A percentile compares a stretch with the other conserved stretches of the same genome.
phyloP scores from a whole-genome alignment of 1,140 invertebrate species.

The Drosophila persimilis region DNA sequence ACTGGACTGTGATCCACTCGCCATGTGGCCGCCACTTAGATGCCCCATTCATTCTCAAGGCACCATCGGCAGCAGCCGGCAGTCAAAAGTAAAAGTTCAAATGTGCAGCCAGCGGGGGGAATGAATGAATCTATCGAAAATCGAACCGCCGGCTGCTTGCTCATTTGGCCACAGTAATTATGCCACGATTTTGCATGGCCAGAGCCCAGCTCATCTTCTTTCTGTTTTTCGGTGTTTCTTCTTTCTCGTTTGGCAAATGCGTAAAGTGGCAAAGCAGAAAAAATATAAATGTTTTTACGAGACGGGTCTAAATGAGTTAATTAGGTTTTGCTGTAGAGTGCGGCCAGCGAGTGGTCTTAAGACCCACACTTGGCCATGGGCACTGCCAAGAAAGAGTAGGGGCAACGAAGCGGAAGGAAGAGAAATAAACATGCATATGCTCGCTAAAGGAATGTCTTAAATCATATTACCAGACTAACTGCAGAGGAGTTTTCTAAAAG shows the following conservation, averaged over 20 bases:
- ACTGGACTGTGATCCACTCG: slow-evolving; percentile 22
- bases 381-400: slow-evolving; percentile 36
- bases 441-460: too few relatives aligned
- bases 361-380: slow-evolving; percentile 31
- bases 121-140: slow-evolving; percentile 29
- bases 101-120: slow-evolving; percentile 18
- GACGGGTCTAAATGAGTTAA: slow-evolving; percentile 51
- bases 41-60: slow-evolving; percentile 49
- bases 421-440: slow-evolving; percentile 7
- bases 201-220: slow-evolving; percentile 53
- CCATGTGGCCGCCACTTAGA: slow-evolving; percentile 43
- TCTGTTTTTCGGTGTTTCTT: slow-evolving; percentile 25
- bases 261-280: slow-evolving; percentile 41
- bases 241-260: slow-evolving; percentile 21
- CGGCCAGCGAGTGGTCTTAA: slow-evolving; percentile 31
- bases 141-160: slow-evolving; percentile 22
- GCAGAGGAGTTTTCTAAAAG: too few relatives aligned
- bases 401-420: slow-evolving; percentile 1
- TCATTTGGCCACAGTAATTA: slow-evolving; percentile 35
- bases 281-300: slow-evolving; percentile 46
- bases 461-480: too few relatives aligned
- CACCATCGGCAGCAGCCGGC: slow-evolving; percentile 9
- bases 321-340: slow-evolving; percentile 28
- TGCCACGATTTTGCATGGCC: slow-evolving; percentile 46
- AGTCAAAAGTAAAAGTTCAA: slow-evolving; percentile 66